A percentile compares a stretch with the other conserved stretches of the same genome.
These are phyloP conservation scores for Perdita meconis DNA, from an alignment of 2,888 invertebrate species.

Conservation along the genomic window DNA sequence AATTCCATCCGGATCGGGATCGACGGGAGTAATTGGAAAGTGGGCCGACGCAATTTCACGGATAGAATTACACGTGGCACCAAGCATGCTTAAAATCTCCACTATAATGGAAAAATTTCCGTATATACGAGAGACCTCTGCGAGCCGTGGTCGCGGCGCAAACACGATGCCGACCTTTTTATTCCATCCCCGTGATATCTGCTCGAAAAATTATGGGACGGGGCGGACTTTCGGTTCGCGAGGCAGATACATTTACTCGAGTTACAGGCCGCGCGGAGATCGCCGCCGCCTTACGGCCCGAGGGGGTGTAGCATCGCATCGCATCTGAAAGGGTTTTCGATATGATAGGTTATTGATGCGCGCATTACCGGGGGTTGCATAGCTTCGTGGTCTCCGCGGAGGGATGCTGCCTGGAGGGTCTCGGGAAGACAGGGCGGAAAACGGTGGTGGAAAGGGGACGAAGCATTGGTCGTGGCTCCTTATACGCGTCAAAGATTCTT, in stretches of 20 bases:
- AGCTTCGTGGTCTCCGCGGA: conserved; percentile 63
- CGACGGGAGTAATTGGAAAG: conserved; percentile 59
- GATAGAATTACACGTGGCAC: conserved; percentile 29
- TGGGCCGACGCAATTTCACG: conserved; percentile 58
- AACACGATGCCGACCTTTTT: not conserved
- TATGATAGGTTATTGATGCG: conserved; percentile 82
- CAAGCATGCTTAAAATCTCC: conserved; percentile 12
- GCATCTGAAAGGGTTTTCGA: conserved; percentile 70
- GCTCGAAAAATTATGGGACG: conserved; percentile 38
- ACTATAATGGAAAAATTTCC: conserved; percentile 14
- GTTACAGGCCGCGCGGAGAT: conserved; percentile 56
- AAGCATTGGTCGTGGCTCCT: conserved; percentile 50
- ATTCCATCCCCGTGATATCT: conserved; percentile 24
- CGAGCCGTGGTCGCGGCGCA: not conserved
- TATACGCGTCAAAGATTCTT: conserved; percentile 70
- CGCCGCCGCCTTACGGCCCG: conserved; percentile 51
- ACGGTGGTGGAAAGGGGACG: conserved; percentile 37
- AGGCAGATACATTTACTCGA: conserved; percentile 48
- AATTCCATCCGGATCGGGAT: conserved; percentile 45
- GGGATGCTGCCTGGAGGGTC: conserved; percentile 60
- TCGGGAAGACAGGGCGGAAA: conserved; percentile 53
- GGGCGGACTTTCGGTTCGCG: conserved; percentile 33
- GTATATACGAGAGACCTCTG: not conserved
- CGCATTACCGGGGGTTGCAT: conserved; percentile 77
- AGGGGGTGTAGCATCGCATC: conserved; percentile 41